These are phyloP conservation scores for Chloroceryle inda DNA, from an alignment of 2,797 vertebrate species.

Conservation along the genomic window DNA sequence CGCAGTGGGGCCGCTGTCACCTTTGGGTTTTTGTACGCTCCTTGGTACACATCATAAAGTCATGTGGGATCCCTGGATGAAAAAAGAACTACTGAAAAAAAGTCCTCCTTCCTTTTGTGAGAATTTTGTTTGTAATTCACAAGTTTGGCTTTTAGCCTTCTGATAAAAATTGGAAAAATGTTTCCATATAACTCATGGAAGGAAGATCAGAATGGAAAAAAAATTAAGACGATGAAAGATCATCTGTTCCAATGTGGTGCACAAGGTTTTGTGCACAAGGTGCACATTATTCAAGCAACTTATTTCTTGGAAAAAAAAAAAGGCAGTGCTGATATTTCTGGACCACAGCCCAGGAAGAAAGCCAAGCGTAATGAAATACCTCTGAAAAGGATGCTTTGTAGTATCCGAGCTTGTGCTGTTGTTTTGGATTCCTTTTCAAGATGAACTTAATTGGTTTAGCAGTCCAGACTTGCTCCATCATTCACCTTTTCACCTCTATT, in stretches of 20 bases:
- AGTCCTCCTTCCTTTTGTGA: not conserved
- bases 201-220: not conserved
- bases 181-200: not conserved
- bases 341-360: conserved; percentile 7
- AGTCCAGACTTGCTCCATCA: not conserved
- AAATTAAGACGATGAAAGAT: not conserved
- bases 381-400: conserved; percentile 26
- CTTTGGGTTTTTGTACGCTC: not conserved
- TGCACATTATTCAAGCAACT: not conserved
- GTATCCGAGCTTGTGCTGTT: not conserved
- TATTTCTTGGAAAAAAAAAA: not conserved
- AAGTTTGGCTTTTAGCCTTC: not conserved
- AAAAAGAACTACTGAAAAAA: not conserved
- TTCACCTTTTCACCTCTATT: not conserved
- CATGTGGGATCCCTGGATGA: not conserved
- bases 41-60: not conserved
- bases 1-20: accelerated
- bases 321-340: not conserved
- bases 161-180: not conserved
- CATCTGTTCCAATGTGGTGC: not conserved
- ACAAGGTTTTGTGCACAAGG: not conserved
- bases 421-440: conserved; percentile 19
- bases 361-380: conserved; percentile 3
- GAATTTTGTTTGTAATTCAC: not conserved
- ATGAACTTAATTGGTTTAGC: not conserved